Percentiles rank a stretch among this genome's conserved stretches.
Conservation (phyloP, 2,888 invertebrate genomes). For the Gibbula magus region DNA sequence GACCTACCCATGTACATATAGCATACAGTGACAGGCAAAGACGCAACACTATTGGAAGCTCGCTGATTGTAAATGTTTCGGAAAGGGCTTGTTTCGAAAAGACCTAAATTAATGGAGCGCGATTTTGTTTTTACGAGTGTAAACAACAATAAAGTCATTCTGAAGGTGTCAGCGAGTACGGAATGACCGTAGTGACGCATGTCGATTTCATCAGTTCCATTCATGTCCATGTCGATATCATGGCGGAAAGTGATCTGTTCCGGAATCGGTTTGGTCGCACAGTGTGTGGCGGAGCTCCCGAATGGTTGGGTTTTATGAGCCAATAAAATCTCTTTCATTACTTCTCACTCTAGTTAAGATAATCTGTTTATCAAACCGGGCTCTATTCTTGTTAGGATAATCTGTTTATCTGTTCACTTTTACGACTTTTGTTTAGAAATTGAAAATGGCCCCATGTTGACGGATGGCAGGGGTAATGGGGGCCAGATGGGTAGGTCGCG, state of each 20-base stretch:
- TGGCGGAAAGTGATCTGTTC: background rate
- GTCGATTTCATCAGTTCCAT: background rate
- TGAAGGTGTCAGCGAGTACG: background rate
- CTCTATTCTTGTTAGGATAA: conserved; percentile 10
- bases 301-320: background rate
- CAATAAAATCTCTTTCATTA: conserved; percentile 13
- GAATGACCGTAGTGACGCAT: background rate
- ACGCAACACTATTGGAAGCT: too few relatives aligned
- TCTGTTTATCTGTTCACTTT: conserved; percentile 4
- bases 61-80: background rate
- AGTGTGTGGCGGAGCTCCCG: background rate
- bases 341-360: background rate
- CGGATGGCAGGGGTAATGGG: background rate
- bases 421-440: conserved; percentile 5
- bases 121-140: background rate
- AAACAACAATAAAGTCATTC: background rate
- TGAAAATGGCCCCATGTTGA: background rate
- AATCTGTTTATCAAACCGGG: background rate
- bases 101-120: background rate
- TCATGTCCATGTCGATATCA: background rate
- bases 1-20: background rate
- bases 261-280: background rate
- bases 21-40: too few relatives aligned
- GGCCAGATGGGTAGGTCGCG: background rate
- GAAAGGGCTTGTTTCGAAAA: background rate